phyloP scores from a whole-genome alignment of 2,888 invertebrate genomes.

The Entomobrya proxima region DNA sequence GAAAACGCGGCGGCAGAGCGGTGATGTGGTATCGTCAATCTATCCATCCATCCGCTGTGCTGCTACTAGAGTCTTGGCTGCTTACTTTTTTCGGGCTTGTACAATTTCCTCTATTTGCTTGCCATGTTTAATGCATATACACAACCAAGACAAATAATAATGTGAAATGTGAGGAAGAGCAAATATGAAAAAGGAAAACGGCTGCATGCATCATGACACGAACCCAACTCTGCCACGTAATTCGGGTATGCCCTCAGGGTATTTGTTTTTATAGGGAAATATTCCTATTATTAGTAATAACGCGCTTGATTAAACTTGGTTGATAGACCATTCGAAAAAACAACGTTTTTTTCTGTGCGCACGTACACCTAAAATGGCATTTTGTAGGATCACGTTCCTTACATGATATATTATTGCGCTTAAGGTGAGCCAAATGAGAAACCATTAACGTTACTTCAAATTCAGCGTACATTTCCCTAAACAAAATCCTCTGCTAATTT shows the following conservation, averaged over 20 bases:
- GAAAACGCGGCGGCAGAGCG: no score
- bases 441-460: background rate
- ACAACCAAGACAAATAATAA: no score
- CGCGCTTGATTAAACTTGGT: background rate
- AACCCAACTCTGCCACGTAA: no score
- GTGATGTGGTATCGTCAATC: background rate
- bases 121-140: background rate
- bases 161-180: constrained; percentile 6
- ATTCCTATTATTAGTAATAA: background rate
- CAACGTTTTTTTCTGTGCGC: background rate
- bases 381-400: no score
- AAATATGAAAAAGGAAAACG: background rate
- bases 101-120: background rate
- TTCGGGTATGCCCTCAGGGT: no score
- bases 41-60: background rate
- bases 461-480: background rate
- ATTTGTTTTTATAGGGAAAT: no score
- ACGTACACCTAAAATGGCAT: background rate
- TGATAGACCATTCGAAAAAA: no score
- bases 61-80: background rate
- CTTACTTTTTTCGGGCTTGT: background rate
- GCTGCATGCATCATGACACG: background rate
- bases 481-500: constrained; percentile 41
- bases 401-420: background rate
- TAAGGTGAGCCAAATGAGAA: constrained; percentile 12